phyloP scores from a whole-genome alignment of 2,888 invertebrate genomes.

The Drosophila nigricruria region DNA sequence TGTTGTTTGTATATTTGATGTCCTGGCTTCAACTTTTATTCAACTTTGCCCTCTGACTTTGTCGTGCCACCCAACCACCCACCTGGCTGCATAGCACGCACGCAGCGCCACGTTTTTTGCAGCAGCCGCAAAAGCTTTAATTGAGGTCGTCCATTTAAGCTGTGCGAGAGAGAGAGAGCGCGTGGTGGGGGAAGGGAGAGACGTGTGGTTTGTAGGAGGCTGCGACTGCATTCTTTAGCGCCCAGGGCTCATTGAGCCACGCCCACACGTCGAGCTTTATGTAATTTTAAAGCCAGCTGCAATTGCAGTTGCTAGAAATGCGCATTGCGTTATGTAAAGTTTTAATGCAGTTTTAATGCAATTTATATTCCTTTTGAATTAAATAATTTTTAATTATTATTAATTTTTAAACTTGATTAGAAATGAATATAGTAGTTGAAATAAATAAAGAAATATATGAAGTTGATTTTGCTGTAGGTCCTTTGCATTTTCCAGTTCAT shows the following conservation, averaged over 20 bases:
- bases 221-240: conserved; percentile 43
- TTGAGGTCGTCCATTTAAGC: conserved; percentile 84
- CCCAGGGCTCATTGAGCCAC: conserved; percentile 54
- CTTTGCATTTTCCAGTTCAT: background rate
- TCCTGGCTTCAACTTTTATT: conserved; percentile 74
- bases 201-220: background rate
- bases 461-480: background rate
- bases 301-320: conserved; percentile 20
- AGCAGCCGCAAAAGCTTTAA: conserved; percentile 68
- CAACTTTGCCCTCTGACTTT: conserved; percentile 83
- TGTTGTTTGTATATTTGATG: conserved; percentile 18
- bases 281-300: conserved; percentile 64
- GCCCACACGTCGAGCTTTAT: conserved; percentile 62
- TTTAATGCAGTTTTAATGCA: conserved; percentile 31
- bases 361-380: conserved; percentile 36
- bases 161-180: conserved; percentile 31
- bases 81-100: conserved; percentile 1
- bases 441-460: background rate
- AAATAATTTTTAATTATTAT: background rate
- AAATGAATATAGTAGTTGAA: background rate
- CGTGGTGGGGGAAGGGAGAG: background rate
- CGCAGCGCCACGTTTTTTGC: conserved; percentile 8
- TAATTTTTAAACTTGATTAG: background rate
- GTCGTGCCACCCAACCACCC: conserved; percentile 26
- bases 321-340: conserved; percentile 62